These are phyloP conservation scores for western clawed frog (Xenopus tropicalis) DNA, from an alignment of 2,113 vertebrate genomes.

Conservation along the genomic window DNA sequence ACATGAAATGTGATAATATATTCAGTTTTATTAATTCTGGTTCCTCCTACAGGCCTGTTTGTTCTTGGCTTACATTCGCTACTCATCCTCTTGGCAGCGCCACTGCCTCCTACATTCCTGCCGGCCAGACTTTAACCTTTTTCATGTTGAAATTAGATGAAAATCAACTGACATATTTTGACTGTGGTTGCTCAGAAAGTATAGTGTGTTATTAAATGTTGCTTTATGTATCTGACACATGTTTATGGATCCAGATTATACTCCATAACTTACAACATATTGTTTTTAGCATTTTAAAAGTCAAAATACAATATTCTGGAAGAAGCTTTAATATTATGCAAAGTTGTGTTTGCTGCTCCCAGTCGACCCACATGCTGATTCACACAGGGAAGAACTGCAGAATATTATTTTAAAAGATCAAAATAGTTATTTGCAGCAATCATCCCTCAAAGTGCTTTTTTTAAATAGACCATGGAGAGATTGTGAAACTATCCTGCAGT, in stretches of 20 bases:
- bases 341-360: slow-evolving; percentile 2
- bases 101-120: slow-evolving; percentile 25
- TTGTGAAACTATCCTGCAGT: no score
- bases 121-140: slow-evolving; percentile 22
- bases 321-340: background rate
- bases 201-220: slow-evolving; percentile 22
- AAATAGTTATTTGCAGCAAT: no score
- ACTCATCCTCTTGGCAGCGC: slow-evolving; percentile 2
- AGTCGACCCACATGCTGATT: no score
- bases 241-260: slow-evolving; percentile 11
- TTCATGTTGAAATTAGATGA: slow-evolving; percentile 16
- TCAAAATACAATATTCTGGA: slow-evolving; percentile 2
- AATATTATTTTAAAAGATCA: no score
- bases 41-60: slow-evolving; percentile 17
- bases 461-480: no score
- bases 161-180: background rate
- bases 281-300: slow-evolving; percentile 19
- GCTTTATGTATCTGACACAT: slow-evolving; percentile 10
- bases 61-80: background rate
- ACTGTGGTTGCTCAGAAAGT: slow-evolving; percentile 9
- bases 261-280: slow-evolving; percentile 17
- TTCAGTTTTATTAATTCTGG: slow-evolving; percentile 22
- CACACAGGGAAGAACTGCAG: no score
- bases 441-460: no score
- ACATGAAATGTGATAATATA: slow-evolving; percentile 13